phyloP scores from a whole-genome alignment of 2,113 vertebrate genomes.

The Taurulus bubalis region DNA sequence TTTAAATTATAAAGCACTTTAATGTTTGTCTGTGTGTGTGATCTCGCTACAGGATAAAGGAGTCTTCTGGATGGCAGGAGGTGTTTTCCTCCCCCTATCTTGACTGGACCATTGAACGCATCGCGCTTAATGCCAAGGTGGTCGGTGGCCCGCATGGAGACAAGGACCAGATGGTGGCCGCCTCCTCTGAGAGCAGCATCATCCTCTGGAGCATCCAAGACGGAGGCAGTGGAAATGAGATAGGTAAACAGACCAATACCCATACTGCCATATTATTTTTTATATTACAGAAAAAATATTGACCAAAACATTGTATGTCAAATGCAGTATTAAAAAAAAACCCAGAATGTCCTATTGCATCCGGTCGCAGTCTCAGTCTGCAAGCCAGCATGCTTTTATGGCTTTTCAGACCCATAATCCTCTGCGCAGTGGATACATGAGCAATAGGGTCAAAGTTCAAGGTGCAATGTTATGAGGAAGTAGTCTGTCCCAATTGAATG shows the following conservation, averaged over 20 bases:
- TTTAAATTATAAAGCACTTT: too few relatives aligned
- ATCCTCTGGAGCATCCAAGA: slow-evolving; percentile 98
- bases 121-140: slow-evolving; percentile 97
- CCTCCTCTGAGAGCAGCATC: slow-evolving; percentile 93
- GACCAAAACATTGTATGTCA: not conserved
- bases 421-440: not conserved
- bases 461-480: not conserved
- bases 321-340: not conserved
- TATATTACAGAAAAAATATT: not conserved
- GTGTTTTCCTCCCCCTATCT: slow-evolving; percentile 96
- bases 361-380: not conserved
- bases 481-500: not conserved
- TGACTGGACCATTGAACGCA: slow-evolving; percentile 94
- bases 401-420: not conserved
- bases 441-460: not conserved
- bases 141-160: slow-evolving; percentile 97
- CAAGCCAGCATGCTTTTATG: not conserved
- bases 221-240: slow-evolving; percentile 94
- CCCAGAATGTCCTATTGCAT: not conserved
- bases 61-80: slow-evolving; percentile 98
- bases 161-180: slow-evolving; percentile 99
- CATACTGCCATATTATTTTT: not conserved
- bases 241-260: slow-evolving; percentile 83
- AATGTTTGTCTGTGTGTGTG: not conserved
- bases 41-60: slow-evolving; percentile 89